These are phyloP conservation scores for Sinocyclocheilus maitianheensis DNA, from an alignment of 2,113 vertebrate species.

Conservation along the genomic window DNA sequence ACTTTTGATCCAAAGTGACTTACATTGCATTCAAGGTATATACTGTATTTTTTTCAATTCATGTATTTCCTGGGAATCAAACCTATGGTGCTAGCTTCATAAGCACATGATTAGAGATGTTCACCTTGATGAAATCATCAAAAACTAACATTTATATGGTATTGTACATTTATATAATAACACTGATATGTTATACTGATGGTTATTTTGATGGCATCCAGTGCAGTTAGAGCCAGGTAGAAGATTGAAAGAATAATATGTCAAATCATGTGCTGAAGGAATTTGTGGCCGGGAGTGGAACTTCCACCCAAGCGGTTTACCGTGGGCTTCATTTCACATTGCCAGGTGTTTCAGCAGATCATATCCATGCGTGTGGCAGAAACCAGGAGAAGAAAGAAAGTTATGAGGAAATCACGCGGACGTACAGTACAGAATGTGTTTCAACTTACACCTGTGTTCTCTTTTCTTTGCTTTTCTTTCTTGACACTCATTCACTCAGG, in stretches of 20 bases:
- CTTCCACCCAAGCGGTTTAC: background rate
- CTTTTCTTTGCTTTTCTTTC: constrained; percentile 17
- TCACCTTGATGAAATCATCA: background rate
- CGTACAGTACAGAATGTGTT: constrained; percentile 7
- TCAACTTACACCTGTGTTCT: constrained; percentile 34
- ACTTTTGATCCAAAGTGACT: background rate
- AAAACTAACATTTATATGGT: background rate
- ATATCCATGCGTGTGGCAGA: constrained; percentile 24
- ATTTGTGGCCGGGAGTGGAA: constrained; percentile 14
- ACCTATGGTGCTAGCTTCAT: background rate
- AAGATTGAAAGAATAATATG: background rate
- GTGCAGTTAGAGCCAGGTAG: background rate
- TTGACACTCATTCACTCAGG: constrained; percentile 27
- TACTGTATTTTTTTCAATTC: background rate
- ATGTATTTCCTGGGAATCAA: background rate
- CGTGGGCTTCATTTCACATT: background rate
- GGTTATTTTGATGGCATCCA: background rate
- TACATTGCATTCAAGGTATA: background rate
- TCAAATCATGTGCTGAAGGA: constrained; percentile 13
- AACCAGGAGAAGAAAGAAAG: background rate
- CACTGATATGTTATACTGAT: background rate
- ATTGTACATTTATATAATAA: background rate
- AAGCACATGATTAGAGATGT: background rate
- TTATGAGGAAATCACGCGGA: background rate
- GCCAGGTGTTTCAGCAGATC: constrained; percentile 27